Base-by-base conservation (phyloP, 2,797 vertebrate genomes). In the Triplophysa yarkandensis region DNA sequence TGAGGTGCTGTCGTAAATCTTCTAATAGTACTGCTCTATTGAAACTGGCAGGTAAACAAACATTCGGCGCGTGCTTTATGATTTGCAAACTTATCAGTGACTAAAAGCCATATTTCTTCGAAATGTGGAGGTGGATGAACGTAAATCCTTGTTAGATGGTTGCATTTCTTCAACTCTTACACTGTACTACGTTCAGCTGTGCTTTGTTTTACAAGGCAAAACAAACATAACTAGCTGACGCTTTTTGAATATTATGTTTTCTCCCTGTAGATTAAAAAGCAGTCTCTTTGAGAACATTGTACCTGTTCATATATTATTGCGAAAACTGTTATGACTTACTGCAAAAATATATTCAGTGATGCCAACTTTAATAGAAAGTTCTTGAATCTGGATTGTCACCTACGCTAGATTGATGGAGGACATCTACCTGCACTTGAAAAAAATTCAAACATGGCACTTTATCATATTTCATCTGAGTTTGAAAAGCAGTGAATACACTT, bases 41-140 rank as follows among this genome's bases (percentile, higher is more conserved):
- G 72, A 75, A 75, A 28, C 64, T 75, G 72, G 43, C 64, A 75
- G 72, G 30, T 30, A 75, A 60, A 68, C 43, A 21, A 50, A 68
- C 57, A 66, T 41, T 74, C 36, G n/a, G 70, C 5, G 23, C 23
- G 16, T 16, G 23, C 46, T 72, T 32, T 63, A 63, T 72, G 52
- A 72, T 72, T 52, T 72, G 58, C 32, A 55, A 55, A 57, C 50
- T 74, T 74, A 65, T 73, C 60, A 54, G 17, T 9, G 25, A 55
- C 61, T 28, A 43, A 64, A 65, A 74, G 36, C 34, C n/a, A 43
- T 65, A 74, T 65, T 73, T 71, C 32, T 39, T 16, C 21, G 27
- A 54, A 68, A 68, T 55, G 58, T 62, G 44, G 32, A 52, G 32
- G 44, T 43, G 61, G 48, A 43, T 54, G 52, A 34, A 65, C 34